A percentile compares a stretch with the other conserved stretches of the same genome.
These are phyloP conservation scores for Metellina segmentata DNA, from an alignment of 2,888 invertebrate species.

Conservation along the genomic window DNA sequence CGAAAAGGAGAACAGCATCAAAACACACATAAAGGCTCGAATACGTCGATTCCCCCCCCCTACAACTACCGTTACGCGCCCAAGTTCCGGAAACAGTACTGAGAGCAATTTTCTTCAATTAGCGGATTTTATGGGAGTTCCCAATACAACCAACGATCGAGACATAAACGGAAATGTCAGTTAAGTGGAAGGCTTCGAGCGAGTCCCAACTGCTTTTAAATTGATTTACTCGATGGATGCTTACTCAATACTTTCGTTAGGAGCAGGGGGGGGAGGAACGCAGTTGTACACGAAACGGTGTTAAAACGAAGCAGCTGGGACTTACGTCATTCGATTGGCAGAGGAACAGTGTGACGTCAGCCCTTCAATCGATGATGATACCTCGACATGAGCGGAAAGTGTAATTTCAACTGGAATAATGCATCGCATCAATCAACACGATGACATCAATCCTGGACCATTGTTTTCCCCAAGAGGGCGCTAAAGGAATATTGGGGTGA, in stretches of 20 bases:
- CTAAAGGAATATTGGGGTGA: no score
- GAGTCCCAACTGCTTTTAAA: slow-evolving; percentile 30
- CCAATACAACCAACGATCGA: neutral
- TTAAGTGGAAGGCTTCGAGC: slow-evolving; percentile 7
- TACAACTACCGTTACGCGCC: neutral
- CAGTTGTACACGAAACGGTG: neutral
- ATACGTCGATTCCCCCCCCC: no score
- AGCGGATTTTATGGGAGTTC: slow-evolving; percentile 22
- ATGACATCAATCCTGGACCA: no score
- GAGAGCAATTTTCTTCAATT: slow-evolving; percentile 31
- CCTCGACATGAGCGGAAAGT: neutral
- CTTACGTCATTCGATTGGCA: slow-evolving; percentile 29
- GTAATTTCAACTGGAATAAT: neutral
- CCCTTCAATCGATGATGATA: slow-evolving; percentile 18
- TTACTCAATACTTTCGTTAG: slow-evolving; percentile 18
- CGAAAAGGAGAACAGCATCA: no score
- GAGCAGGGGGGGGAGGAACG: neutral
- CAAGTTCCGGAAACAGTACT: slow-evolving; percentile 37
- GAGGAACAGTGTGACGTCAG: slow-evolving; percentile 33
- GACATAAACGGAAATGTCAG: slow-evolving; percentile 40
- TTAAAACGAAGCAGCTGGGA: slow-evolving; percentile 3
- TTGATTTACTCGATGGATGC: slow-evolving; percentile 37
- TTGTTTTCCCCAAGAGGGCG: no score
- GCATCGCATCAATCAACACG: neutral
- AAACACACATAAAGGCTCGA: no score